phyloP scores from a whole-genome alignment of 2,113 vertebrate species.

The Formicarius rufipectus region DNA sequence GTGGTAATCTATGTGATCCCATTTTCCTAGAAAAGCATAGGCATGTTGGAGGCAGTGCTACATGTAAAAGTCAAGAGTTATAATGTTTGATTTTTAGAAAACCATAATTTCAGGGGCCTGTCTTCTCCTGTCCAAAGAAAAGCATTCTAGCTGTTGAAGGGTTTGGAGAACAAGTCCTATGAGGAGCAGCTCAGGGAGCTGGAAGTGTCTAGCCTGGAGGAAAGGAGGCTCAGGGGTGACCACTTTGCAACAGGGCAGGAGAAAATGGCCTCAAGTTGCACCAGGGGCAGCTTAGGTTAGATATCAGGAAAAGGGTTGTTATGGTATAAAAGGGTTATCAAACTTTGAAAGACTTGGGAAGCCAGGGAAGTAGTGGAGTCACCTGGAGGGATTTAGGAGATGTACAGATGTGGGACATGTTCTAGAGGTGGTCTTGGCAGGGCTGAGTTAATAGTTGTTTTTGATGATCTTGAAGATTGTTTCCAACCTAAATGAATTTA shows the following conservation, averaged over 20 bases:
- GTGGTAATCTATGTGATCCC: background rate
- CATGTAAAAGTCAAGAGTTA: background rate
- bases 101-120: accelerated
- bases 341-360: background rate
- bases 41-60: background rate
- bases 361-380: background rate
- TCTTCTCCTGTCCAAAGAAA: background rate
- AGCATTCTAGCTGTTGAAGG: background rate
- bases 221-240: background rate
- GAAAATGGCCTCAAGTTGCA: background rate
- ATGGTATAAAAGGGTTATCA: too few species aligned
- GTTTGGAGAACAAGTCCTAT: background rate
- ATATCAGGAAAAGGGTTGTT: background rate
- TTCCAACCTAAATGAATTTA: background rate
- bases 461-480: background rate
- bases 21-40: background rate
- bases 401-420: background rate
- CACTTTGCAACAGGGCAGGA: background rate
- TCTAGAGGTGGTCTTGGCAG: background rate
- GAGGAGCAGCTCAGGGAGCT: background rate
- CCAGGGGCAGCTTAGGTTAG: background rate
- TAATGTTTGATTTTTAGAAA: background rate
- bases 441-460: background rate
- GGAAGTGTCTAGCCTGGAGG: background rate
- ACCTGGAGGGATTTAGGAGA: background rate